phyloP scores from a whole-genome alignment of 2,888 invertebrate species.

The Pteria penguin region DNA sequence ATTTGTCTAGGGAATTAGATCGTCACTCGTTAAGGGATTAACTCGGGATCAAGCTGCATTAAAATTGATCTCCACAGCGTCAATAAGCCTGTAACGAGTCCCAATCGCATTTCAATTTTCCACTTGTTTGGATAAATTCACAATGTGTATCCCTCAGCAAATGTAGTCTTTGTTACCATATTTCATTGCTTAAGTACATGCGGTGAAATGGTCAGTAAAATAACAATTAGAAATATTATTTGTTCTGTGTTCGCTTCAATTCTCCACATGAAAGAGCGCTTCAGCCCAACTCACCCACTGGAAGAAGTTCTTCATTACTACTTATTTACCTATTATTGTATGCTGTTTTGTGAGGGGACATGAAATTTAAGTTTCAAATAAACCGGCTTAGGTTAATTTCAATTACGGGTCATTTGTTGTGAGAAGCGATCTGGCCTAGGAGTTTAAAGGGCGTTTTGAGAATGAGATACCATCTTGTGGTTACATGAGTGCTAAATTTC shows the following conservation, averaged over 20 bases:
- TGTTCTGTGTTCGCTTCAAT: not conserved
- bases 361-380: not conserved
- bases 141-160: conserved; percentile 6
- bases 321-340: not conserved
- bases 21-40: conserved; percentile 33
- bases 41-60: conserved; percentile 23
- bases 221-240: not conserved
- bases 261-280: not conserved
- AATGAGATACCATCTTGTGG: too few relatives aligned
- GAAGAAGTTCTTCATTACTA: conserved; percentile 2
- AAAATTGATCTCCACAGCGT: conserved; percentile 29
- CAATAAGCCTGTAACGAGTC: conserved; percentile 26
- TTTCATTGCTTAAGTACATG: not conserved
- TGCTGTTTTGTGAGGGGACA: not conserved
- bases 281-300: not conserved
- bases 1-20: not conserved
- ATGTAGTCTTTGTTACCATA: not conserved
- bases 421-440: conserved; percentile 5
- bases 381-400: conserved; percentile 15
- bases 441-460: too few relatives aligned
- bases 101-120: conserved; percentile 32
- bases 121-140: conserved; percentile 29
- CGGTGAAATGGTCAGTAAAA: not conserved
- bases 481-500: too few relatives aligned
- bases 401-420: conserved; percentile 7